Base-by-base conservation (phyloP, 2,888 invertebrate species). In the Helobdella robusta region DNA sequence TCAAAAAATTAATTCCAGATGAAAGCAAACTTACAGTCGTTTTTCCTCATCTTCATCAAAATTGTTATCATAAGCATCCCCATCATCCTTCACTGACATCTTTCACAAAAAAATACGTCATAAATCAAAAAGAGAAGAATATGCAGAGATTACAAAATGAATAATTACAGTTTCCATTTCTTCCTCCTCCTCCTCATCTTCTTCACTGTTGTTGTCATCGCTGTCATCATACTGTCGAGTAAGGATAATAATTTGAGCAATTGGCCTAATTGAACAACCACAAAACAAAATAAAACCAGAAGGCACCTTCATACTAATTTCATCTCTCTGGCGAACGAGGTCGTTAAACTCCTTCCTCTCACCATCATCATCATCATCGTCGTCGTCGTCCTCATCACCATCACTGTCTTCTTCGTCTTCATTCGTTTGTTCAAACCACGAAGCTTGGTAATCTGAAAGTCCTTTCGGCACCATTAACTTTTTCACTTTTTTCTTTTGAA, bases 401-500 rank as follows among this genome's bases (percentile, higher is more conserved):
- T 64, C 64, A 58, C 25, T 34, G n/a, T 20, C 54, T n/a, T 30
- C 54, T 23, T 70, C 83, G 1, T 80, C 83, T 52, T 84, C 84
- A 5, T 82, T 78, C 68, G 75, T 76, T 50, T 82, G 82, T 4
- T 82, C 80, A 68, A 84, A 82, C 84, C 84, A 84, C 58, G 92
- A 89, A 2, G 95, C 91, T 81, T 98, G 97, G 79, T 98, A 98
- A 65, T 89, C 90, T 2, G 95, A 95, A 81, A 91, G 94, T 34
- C 97, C 97, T 80, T 91, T 91, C 0, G 94, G 94, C 11, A 94
- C 87, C 5, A 86, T 82, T 74, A 88, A 89, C 23, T 83, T 84
- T 61, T 82, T 83, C 73, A 84, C 85, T 44, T 52, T 60, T 32
- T 54, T 59, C 36, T 34, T 11, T 30, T 15, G 2, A 6, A 25